Percentiles rank a stretch among this genome's conserved stretches.
Evolutionary conservation across 35 echinoderm and acorn worm genomes (phyloP).

Genomic region (Heliocidaris tuberculata): DNA sequence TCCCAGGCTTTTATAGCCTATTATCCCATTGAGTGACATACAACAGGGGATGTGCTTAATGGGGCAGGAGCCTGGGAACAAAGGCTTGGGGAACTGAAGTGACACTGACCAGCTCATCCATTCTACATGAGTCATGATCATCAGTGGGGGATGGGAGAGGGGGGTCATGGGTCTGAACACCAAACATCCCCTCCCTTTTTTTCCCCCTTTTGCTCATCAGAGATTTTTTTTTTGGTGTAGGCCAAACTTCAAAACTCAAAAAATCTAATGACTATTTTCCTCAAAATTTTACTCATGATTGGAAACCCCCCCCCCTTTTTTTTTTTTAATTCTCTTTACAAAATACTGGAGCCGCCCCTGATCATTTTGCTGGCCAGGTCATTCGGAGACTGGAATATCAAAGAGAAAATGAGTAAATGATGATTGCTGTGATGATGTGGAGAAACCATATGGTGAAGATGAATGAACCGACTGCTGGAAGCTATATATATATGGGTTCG

Average conservation of each 20-base stretch:
- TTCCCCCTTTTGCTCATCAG: no score
- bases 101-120: neutral
- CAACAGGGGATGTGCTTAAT: neutral
- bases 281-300: no score
- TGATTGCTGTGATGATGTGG: neutral
- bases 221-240: no score
- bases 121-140: neutral
- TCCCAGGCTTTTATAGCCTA: neutral
- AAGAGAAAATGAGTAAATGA: constrained; percentile 13
- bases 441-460: constrained; percentile 2
- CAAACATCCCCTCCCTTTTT: no score
- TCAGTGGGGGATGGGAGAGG: no score
- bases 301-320: no score
- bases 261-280: no score
- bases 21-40: neutral
- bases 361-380: neutral
- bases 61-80: neutral
- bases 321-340: no score
- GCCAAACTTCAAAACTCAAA: no score
- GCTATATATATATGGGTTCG: neutral
- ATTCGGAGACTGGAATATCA: neutral
- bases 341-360: no score
- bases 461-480: neutral
- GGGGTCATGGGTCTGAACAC: no score
- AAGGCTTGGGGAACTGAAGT: neutral